These are phyloP conservation scores for Natator depressus DNA, from an alignment of 2,113 vertebrate species.

Conservation along the genomic window DNA sequence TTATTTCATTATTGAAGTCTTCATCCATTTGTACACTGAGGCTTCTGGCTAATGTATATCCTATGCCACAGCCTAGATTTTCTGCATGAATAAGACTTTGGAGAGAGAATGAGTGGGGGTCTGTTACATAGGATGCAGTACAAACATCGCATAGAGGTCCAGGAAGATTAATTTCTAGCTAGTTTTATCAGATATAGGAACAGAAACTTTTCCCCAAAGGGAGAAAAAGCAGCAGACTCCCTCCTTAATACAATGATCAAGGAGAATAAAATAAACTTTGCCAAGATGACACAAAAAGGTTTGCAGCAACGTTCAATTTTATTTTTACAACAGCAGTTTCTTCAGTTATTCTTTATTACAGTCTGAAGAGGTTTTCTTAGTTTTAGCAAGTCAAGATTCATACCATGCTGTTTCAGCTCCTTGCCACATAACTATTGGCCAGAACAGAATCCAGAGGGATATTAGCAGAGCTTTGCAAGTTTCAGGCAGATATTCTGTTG, in stretches of 20 bases:
- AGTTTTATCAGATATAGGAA: not conserved
- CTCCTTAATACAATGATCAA: slow-evolving; percentile 19
- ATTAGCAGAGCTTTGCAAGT: not conserved
- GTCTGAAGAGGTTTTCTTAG: not conserved
- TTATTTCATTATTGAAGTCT: not conserved
- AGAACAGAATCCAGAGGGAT: not conserved
- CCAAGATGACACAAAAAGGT: not conserved
- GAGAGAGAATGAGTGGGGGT: not conserved
- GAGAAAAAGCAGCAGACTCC: not conserved
- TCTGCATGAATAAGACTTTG: not conserved
- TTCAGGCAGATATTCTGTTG: not conserved
- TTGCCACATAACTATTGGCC: not conserved
- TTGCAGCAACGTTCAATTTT: not conserved
- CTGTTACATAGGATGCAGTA: not conserved
- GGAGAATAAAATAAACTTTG: not conserved
- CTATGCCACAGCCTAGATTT: not conserved
- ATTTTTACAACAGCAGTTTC: not conserved
- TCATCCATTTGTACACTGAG: not conserved
- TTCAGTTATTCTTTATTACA: not conserved
- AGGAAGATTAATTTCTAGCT: accelerated
- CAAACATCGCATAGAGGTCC: not conserved
- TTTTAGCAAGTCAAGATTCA: not conserved
- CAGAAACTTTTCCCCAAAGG: not conserved
- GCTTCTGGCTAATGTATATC: not conserved
- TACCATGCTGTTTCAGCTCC: not conserved